Conservation (phyloP, 2,797 vertebrate species). For the Rhinatrema bivittatum region DNA sequence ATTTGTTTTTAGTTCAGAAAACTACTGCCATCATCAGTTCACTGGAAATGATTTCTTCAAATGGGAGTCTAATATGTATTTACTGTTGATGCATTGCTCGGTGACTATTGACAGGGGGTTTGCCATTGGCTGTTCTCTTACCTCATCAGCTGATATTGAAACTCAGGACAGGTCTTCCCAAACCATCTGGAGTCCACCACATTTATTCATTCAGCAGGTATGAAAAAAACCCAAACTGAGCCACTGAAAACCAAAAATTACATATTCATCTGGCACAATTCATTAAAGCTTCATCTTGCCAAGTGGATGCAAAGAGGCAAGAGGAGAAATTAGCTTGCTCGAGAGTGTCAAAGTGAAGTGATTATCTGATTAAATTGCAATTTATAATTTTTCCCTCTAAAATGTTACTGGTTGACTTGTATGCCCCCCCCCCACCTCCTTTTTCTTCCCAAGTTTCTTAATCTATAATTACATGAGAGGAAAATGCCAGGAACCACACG, state of each 20-base stretch:
- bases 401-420: slow-evolving; percentile 61
- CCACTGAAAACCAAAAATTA: slow-evolving; percentile 64
- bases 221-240: slow-evolving; percentile 56
- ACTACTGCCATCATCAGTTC: too few relatives aligned
- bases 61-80: too few relatives aligned
- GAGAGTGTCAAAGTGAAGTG: slow-evolving; percentile 77
- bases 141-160: too few relatives aligned
- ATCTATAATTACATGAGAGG: background rate
- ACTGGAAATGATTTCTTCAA: too few relatives aligned
- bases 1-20: too few relatives aligned
- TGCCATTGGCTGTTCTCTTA: too few relatives aligned
- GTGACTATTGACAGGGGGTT: too few relatives aligned
- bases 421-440: slow-evolving; percentile 32
- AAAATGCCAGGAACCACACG: background rate
- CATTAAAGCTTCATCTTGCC: slow-evolving; percentile 76
- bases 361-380: slow-evolving; percentile 88
- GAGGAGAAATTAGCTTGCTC: slow-evolving; percentile 79
- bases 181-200: too few relatives aligned
- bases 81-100: too few relatives aligned
- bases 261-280: slow-evolving; percentile 69
- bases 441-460: background rate
- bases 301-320: slow-evolving; percentile 72
- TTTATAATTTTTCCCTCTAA: slow-evolving; percentile 78
- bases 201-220: slow-evolving; percentile 48
- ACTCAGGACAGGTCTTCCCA: too few relatives aligned